Evolutionary conservation across 2,113 vertebrate genomes (phyloP).

Genomic region (Prolemur simus): DNA sequence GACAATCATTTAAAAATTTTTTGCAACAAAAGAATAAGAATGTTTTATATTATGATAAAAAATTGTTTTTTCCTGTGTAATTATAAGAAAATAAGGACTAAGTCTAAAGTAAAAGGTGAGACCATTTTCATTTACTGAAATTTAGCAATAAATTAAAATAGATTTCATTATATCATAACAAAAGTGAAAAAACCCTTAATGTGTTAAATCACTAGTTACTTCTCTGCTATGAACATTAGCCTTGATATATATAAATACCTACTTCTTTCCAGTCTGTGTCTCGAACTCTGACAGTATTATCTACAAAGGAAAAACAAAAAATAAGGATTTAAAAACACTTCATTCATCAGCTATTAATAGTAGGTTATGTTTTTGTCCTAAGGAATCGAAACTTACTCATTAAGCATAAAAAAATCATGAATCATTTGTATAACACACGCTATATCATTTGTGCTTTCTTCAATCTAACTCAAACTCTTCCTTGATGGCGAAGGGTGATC

Average conservation of each 20-base stretch:
- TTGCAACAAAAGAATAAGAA: not conserved
- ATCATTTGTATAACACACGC: no score
- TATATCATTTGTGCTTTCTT: not conserved
- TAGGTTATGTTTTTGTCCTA: not conserved
- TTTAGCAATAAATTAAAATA: conserved; percentile 15
- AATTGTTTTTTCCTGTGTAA: not conserved
- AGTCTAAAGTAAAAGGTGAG: conserved; percentile 22
- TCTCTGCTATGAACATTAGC: not conserved
- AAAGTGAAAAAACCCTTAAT: not conserved
- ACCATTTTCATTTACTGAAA: conserved; percentile 28
- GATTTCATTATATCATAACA: not conserved
- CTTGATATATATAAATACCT: conserved; percentile 72
- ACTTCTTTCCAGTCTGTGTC: conserved; percentile 90
- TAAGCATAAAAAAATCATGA: not conserved
- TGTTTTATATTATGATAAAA: not conserved
- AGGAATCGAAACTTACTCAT: not conserved
- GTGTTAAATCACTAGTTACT: not conserved
- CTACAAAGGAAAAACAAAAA: conserved; percentile 75
- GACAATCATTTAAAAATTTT: not conserved
- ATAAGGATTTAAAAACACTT: not conserved
- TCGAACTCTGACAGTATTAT: conserved; percentile 79
- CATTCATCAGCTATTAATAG: not conserved
- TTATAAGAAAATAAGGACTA: not conserved
- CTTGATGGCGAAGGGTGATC: not conserved
- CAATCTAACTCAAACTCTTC: not conserved